Evolutionary conservation across 2,113 vertebrate genomes (phyloP), one percentile per base, ranked within the genome.

Genomic region (Scalopus aquaticus): DNA sequence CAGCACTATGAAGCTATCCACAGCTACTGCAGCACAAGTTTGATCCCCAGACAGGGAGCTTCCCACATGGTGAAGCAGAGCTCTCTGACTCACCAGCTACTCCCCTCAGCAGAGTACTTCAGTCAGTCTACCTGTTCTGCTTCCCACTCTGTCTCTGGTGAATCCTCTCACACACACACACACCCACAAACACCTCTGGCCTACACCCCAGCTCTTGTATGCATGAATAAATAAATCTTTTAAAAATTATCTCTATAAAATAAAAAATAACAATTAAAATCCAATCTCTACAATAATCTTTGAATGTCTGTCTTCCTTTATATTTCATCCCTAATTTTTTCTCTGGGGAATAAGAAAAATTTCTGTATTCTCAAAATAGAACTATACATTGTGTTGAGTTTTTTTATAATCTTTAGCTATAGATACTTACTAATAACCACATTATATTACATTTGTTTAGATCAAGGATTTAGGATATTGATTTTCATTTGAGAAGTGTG

Each of bases 251-350:
- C 17, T 56, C 6, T 56, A 44, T 22, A 56, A 56, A 20, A 22
- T 7, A 56, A 56, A 56, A 56, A 54, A 54, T 19, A 54, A 76
- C 67, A 88, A 20, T 67, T 92, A 62, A 67, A 13, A 51, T 54
- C 65, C 67, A 13, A 51, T 54, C 65, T 89, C 28, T 87, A 1
- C 7, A 83, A 39, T 62, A 64, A 58, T 77, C 11, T 78, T 2
- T 90, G 24, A 82, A 73, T 67, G 13, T 69, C 85, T 90, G 56
- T 82, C 44, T 90, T 69, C 64, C 30, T 90, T 87, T 79, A 8
- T 46, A 56, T 84, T 90, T 80, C 7, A 90, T 79, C 10, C 35
- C 81, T 93, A 22, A 72, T 67, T 91, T 88, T 16, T 88, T 93
- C 56, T 96, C 13, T 60, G 85, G 15, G 35, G 28, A 89, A 60